Base-by-base conservation (phyloP, 1,140 invertebrate genomes). In the Drosophila albomicans region DNA sequence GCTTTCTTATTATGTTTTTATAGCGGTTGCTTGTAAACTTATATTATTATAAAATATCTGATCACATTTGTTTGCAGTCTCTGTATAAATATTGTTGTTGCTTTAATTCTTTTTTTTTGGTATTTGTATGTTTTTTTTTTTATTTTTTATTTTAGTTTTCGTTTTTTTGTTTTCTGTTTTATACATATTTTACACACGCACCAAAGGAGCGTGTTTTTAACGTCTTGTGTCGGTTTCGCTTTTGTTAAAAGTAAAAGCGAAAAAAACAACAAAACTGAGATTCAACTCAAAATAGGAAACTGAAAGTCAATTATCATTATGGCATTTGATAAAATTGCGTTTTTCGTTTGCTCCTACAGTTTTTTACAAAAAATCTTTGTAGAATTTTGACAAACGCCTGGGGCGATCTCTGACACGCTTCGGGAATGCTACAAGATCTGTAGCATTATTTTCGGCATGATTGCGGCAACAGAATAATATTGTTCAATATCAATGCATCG, bases 61-160 rank as follows among this genome's bases (percentile, higher is more conserved):
- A 92, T 92, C 91, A 92, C 91, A 92, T 92, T 91, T 92, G 88
- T 91, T 92, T 92, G 91, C 91, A 92, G 91, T 92, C 91, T 92
- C 91, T 91, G 91, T 92, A 91, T 91, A 91, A 90, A 91, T 91
- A 85, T 89, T 91, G 76, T 88, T 88, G 77, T 82, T 90, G 66
- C 76, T 79, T 86, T 84, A 79, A 66, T 75, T 81, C 54, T 45
- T 70, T 87, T 77, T 70, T 57, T 74, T 28, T 76, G 70, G 52
- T 75, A 69, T 78, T 70, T 69, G 70, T 69, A 20, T 49, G 15
- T 79, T 78, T 79, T 64, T 59, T 69, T 78, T 62, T 64, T 30
- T 73, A 46, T 61, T 80, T 56, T 25, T 75, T 75, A 46, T 54
- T 82, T 73, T 69, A 16, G 32, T 63, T 64, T 78, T 86, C 57